Evolutionary conservation across 2,113 vertebrate genomes (phyloP).

Genomic region (Bos javanicus): DNA sequence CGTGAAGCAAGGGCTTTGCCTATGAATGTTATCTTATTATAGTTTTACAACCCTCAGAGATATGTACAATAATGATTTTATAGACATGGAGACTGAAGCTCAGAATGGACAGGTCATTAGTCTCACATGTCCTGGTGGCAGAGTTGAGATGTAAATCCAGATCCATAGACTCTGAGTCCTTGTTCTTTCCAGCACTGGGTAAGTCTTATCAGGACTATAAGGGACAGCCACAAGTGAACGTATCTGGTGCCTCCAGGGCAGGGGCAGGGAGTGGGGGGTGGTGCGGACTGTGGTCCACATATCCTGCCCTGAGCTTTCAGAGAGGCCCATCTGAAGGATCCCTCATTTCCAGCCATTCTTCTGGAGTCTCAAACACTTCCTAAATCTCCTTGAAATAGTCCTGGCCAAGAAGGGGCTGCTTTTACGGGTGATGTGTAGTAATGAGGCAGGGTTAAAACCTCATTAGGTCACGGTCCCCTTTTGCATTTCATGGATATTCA

Average conservation of each 20-base stretch:
- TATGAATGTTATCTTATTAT: not conserved
- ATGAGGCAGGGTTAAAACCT: constrained; percentile 81
- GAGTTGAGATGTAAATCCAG: no score
- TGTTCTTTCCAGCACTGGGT: accelerated
- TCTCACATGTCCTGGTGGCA: not conserved
- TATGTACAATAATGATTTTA: not conserved
- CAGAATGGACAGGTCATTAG: no score
- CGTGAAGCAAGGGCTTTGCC: not conserved
- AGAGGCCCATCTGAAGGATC: not conserved
- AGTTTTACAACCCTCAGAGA: not conserved
- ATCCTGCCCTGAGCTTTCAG: not conserved
- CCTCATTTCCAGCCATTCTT: constrained; percentile 39
- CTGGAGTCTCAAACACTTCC: constrained; percentile 64
- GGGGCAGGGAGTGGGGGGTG: not conserved
- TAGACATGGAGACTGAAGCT: not conserved
- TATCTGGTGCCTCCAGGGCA: accelerated
- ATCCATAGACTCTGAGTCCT: not conserved
- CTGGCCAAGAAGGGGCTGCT: constrained; percentile 56
- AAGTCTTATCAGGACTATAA: accelerated
- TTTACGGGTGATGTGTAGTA: constrained; percentile 69
- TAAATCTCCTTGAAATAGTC: constrained; percentile 75
- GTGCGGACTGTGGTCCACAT: accelerated
- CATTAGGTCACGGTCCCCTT: constrained; percentile 78
- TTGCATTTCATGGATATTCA: constrained; percentile 81
- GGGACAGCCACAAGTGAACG: no score